Percentiles rank a stretch among this genome's conserved stretches.
Conservation (phyloP, 2,113 vertebrate genomes). For the Dipodomys merriami region DNA sequence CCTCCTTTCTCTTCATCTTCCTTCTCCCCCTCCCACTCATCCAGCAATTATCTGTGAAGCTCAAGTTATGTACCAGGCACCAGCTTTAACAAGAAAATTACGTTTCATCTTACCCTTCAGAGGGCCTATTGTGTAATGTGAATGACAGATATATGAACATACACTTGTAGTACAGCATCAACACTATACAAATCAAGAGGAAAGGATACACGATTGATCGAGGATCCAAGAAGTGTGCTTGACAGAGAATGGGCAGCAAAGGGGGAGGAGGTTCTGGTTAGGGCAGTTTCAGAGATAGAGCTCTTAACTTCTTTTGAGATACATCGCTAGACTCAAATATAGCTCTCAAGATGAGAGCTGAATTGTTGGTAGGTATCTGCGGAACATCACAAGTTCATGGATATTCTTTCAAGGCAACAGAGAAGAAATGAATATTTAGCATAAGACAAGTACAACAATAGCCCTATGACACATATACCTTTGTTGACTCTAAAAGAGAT, state of each 20-base stretch:
- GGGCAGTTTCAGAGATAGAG: neutral
- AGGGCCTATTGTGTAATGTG: neutral
- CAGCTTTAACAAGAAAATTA: neutral
- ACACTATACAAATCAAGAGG: neutral
- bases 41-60: neutral
- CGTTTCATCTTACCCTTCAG: neutral
- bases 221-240: neutral
- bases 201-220: neutral
- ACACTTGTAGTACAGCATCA: neutral
- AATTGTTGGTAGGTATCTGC: neutral
- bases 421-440: neutral
- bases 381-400: neutral
- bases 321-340: neutral
- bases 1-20: fast-evolving
- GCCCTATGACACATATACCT: neutral
- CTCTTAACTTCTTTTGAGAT: neutral
- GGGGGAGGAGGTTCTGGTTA: neutral
- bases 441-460: neutral
- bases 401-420: slow-evolving; percentile 1
- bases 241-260: neutral
- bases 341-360: neutral
- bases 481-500: neutral
- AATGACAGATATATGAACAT: slow-evolving; percentile 3
- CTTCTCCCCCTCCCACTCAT: neutral
- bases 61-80: neutral